Percentiles rank a stretch among this genome's conserved stretches.
These are phyloP conservation scores for Apamea sordens DNA, from an alignment of 2,888 invertebrate species.

Conservation along the genomic window DNA sequence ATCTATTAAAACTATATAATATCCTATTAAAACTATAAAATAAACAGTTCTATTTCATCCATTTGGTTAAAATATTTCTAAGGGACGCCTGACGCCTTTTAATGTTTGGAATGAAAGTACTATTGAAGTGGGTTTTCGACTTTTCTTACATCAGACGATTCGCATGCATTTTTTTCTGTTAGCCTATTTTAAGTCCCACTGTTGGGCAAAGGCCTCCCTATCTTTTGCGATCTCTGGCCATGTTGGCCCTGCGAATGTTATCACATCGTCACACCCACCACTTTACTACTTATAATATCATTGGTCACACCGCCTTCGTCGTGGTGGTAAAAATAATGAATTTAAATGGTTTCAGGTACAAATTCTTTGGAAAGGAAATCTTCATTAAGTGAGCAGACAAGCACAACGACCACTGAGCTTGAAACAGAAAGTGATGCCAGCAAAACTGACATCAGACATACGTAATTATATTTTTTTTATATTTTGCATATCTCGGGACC, in stretches of 20 bases:
- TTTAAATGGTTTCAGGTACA: conserved; percentile 73
- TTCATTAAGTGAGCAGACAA: conserved; percentile 74
- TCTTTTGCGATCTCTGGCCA: no score
- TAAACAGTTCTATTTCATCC: not conserved
- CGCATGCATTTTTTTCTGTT: no score
- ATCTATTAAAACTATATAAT: no score
- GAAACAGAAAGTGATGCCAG: conserved; percentile 73
- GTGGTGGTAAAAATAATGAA: not conserved
- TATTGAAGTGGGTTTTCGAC: not conserved
- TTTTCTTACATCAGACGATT: no score
- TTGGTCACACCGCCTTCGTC: no score
- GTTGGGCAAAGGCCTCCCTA: no score
- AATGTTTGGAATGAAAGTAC: not conserved
- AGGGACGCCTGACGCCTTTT: not conserved
- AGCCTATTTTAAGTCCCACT: no score
- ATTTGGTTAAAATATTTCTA: not conserved
- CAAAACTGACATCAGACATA: conserved; percentile 70
- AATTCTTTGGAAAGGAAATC: conserved; percentile 83
- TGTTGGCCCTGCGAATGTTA: no score
- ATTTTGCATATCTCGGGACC: not conserved
- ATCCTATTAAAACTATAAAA: no score
- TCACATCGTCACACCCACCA: no score
- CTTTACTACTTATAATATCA: no score
- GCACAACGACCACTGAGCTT: conserved; percentile 61
- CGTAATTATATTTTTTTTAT: conserved; percentile 36